These are phyloP conservation scores for Brachionus angularis DNA, from an alignment of 1,140 invertebrate genomes.

Conservation along the genomic window DNA sequence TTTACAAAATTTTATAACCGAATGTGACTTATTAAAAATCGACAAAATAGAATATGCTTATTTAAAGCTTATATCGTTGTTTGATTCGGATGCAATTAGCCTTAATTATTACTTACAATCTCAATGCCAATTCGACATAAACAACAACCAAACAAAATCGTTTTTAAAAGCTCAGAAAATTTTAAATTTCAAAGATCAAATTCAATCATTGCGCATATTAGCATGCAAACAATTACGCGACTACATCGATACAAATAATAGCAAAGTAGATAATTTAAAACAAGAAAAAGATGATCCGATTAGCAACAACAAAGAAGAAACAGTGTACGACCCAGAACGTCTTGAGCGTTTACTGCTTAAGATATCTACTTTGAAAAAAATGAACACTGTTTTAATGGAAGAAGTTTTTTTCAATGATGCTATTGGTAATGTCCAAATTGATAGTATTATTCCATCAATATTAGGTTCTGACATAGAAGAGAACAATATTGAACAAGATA, in stretches of 20 bases:
- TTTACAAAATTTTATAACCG: slow-evolving; percentile 19
- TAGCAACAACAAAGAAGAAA: slow-evolving; percentile 1
- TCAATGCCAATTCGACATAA: background rate
- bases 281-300: slow-evolving; percentile 25
- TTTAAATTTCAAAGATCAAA: slow-evolving; percentile 11
- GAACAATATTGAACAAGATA: background rate
- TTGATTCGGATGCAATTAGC: slow-evolving; percentile 17
- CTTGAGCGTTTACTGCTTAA: slow-evolving; percentile 14
- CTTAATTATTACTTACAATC: slow-evolving; percentile 1
- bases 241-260: background rate
- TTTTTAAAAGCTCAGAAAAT: slow-evolving; percentile 25
- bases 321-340: slow-evolving; percentile 1
- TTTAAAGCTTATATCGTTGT: slow-evolving; percentile 37
- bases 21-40: slow-evolving; percentile 23
- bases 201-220: slow-evolving; percentile 35
- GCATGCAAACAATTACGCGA: slow-evolving; percentile 34
- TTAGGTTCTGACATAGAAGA: slow-evolving; percentile 28
- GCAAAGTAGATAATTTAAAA: background rate
- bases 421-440: slow-evolving; percentile 40
- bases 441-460: slow-evolving; percentile 43
- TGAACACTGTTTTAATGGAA: slow-evolving; percentile 42
- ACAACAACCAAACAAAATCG: background rate
- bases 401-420: slow-evolving; percentile 40
- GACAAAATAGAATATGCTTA: slow-evolving; percentile 35
- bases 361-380: slow-evolving; percentile 16